Evolutionary conservation across 2,888 invertebrate species (phyloP).

Genomic region (Agrochola litura): DNA sequence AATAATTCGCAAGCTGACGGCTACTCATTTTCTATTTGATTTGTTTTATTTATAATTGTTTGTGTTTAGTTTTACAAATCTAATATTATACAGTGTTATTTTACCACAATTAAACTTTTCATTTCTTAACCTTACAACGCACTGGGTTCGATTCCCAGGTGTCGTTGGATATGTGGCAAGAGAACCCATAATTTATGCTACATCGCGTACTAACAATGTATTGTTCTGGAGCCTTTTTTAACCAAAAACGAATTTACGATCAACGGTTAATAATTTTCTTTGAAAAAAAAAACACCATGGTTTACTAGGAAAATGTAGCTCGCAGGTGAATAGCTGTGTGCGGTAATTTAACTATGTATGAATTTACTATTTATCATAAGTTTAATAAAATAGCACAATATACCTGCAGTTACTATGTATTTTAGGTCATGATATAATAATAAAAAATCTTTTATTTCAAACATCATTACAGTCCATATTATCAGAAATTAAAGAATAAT

Average conservation of each 20-base stretch:
- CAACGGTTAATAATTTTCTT: slow-evolving; percentile 39
- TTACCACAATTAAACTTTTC: too few relatives aligned
- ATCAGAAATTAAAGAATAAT: background rate
- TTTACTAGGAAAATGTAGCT: background rate
- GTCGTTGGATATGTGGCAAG: too few relatives aligned
- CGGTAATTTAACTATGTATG: background rate
- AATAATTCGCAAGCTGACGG: too few relatives aligned
- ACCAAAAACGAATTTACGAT: slow-evolving; percentile 36
- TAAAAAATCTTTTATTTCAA: background rate
- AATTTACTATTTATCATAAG: background rate
- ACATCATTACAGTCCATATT: background rate
- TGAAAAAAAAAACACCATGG: slow-evolving; percentile 15
- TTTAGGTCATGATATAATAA: background rate
- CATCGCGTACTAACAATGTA: slow-evolving; percentile 26
- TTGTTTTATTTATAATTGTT: too few relatives aligned
- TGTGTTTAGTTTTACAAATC: too few relatives aligned
- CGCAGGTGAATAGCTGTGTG: background rate
- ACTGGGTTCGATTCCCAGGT: too few relatives aligned
- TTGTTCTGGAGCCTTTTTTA: slow-evolving; percentile 5
- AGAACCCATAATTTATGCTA: too few relatives aligned
- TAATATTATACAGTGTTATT: too few relatives aligned
- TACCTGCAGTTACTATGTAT: background rate
- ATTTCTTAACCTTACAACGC: too few relatives aligned
- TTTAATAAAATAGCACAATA: background rate
- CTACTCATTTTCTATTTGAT: too few relatives aligned